Base-by-base conservation (phyloP, 2,888 invertebrate genomes). In the Cosmorhoe ocellata region DNA sequence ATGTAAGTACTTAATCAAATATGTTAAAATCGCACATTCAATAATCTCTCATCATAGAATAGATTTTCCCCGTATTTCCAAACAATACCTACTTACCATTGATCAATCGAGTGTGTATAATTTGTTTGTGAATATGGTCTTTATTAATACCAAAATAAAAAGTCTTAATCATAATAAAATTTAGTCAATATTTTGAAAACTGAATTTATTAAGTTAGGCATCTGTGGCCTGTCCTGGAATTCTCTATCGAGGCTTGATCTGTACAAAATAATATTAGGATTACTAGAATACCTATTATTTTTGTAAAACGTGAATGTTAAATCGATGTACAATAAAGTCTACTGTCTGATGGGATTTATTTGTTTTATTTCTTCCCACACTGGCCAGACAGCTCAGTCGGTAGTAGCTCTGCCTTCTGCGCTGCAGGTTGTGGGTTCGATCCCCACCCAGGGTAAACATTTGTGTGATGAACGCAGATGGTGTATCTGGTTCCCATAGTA, bases 251-350 rank as follows among this genome's bases (percentile, higher is more conserved):
- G 69, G 69, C 67, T 74, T 57, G 57, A 64, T 64, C 59, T 73
- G 75, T 78, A 79, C 76, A 79, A 78, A 79, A 59, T 65, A 67
- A 36, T 38, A 39, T 22, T 59, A 60, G 52, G 67, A 57, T 41
- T 36, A 52, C 28, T 51, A 39, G 13, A 56, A 63, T 18, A 18
- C 18, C 6, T 62, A 63, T 72, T 79, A 79, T 81, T 79, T 80
- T 80, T 79, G 66, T 80, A 79, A 68, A 62, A 60, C 62, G 58
- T 55, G 60, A 58, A 56, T 60, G 62, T 65, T 67, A 45, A 24
- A 51, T 36, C 14, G 28, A 63, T 62, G 63, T 61, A 61, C 37
- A 72, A 69, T 70, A 68, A 71, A 71, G 59, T 51, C 56, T 61
- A 66, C 50, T 61, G 44, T 67, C 50, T 61, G 44, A 59, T 66